Base-by-base conservation (phyloP, 1,140 invertebrate genomes). In the Elysia chlorotica region DNA sequence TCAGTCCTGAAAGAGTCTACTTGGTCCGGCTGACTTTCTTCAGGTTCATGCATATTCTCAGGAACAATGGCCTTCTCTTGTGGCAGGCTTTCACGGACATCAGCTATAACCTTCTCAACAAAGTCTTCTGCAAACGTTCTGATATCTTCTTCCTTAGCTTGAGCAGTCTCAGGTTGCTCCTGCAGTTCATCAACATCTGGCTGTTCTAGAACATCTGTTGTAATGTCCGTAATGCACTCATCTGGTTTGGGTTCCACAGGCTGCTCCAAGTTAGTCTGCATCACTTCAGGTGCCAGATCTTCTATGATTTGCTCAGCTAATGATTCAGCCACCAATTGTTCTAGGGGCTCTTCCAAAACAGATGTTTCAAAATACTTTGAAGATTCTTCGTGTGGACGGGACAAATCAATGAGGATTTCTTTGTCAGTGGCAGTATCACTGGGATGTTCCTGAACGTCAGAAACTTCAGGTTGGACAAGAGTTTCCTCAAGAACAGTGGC, bases 171-270 rank as follows among this genome's bases (percentile, higher is more conserved):
- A 66, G 74, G 65, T n/a, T n/a, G n/a, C n/a, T n/a, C n/a, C n/a
- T n/a, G n/a, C n/a, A n/a, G n/a, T n/a, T n/a, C n/a, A n/a, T n/a
- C n/a, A 28, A 73, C 75, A 31, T 75, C 65, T 28, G 73, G 74
- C n/a, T 81, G 78, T 56, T 76, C 74, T 38, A 72, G 61, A 48
- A 59, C 25, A 38, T 80, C 77, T 70, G 73, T 70, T 36, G 71
- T 66, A 36, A 78, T 36, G 30, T 80, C 76, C 61, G 59, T 62
- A n/a, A 23, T 56, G 17, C 71, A 62, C 35, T 78, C 76, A 19
- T 78, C 62, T 5, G 63, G 35, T 48, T 41, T 21, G 57, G 56
- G 21, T 48, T 54, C 35, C 28, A 14, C 3, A 48, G 36, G 33
- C 59, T 68, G 28, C 14, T 36, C 71, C 68, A 78, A 37, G 48